Evolutionary conservation across 2,113 vertebrate species (phyloP).

Genomic region (Miniopterus natalensis): DNA sequence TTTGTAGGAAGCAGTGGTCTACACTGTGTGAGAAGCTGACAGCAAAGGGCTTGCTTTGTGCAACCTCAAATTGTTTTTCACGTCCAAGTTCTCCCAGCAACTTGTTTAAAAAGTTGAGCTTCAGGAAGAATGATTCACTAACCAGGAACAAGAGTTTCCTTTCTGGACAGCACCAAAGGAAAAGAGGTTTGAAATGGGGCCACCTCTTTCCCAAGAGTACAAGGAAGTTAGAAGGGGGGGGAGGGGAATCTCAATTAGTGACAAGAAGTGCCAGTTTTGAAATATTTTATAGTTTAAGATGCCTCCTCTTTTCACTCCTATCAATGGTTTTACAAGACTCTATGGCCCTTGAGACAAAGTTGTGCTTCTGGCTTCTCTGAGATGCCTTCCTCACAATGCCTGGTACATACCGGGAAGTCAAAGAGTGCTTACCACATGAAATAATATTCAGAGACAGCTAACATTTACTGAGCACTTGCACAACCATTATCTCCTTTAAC

Average conservation of each 20-base stretch:
- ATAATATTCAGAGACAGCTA: not conserved
- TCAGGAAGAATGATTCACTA: conserved; percentile 79
- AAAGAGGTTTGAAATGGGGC: conserved; percentile 59
- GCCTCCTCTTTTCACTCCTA: not conserved
- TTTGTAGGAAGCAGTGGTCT: conserved; percentile 6
- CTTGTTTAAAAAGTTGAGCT: conserved; percentile 56
- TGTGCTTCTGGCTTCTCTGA: not conserved
- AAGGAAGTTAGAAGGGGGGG: conserved; percentile 61
- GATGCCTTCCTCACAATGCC: not conserved
- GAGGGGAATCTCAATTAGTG: not conserved
- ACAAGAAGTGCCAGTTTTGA: conserved; percentile 44
- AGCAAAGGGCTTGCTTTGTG: conserved; percentile 50
- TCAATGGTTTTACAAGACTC: not conserved
- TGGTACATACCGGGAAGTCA: not conserved
- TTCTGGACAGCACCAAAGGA: conserved; percentile 68
- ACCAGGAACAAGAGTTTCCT: conserved; percentile 71
- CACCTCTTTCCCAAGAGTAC: conserved; percentile 67
- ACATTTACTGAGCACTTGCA: not conserved
- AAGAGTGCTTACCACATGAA: not conserved
- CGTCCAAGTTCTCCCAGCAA: conserved; percentile 60
- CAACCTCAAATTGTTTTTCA: conserved; percentile 35
- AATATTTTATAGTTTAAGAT: not conserved
- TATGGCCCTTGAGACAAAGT: not conserved
- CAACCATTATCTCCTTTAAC: not conserved
- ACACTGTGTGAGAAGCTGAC: not conserved